phyloP scores from a whole-genome alignment of 1,140 invertebrate species.

The Calephelis nemesis region DNA sequence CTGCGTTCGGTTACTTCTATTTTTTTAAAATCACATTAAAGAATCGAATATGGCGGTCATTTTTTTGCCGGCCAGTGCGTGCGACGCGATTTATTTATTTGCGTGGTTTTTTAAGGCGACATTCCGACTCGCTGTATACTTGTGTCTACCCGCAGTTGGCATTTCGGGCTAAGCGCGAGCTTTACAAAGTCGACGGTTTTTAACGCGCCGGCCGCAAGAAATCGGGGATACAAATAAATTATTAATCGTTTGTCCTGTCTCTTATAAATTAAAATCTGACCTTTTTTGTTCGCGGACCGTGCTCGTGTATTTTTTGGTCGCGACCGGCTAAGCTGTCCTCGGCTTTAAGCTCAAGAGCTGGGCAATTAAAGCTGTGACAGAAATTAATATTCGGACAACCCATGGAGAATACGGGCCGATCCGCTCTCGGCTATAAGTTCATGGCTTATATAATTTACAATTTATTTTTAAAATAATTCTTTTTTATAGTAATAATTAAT shows the following conservation, averaged over 20 bases:
- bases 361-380: conserved; percentile 74
- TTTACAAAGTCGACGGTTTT: conserved; percentile 74
- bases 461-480: background rate
- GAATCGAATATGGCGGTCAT: conserved; percentile 75
- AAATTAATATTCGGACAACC: conserved; percentile 66
- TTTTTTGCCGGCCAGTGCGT: conserved; percentile 70
- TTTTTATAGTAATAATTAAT: too few species aligned
- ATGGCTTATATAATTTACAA: conserved; percentile 1
- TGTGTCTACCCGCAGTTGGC: conserved; percentile 77
- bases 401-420: conserved; percentile 28
- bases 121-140: conserved; percentile 76
- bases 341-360: conserved; percentile 73
- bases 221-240: conserved; percentile 77
- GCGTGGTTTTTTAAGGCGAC: conserved; percentile 75
- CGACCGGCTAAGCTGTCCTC: conserved; percentile 61
- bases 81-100: conserved; percentile 79
- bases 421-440: conserved; percentile 21
- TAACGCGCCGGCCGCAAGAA: conserved; percentile 70
- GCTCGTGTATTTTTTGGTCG: conserved; percentile 65
- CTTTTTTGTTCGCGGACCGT: conserved; percentile 65
- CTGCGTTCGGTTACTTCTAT: conserved; percentile 70
- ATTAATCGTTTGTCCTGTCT: conserved; percentile 80
- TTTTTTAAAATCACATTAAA: conserved; percentile 78
- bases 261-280: conserved; percentile 78
- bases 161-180: conserved; percentile 76